These are phyloP conservation scores for Ceratothoa steindachneri DNA, from an alignment of 2,888 invertebrate species.

Conservation along the genomic window DNA sequence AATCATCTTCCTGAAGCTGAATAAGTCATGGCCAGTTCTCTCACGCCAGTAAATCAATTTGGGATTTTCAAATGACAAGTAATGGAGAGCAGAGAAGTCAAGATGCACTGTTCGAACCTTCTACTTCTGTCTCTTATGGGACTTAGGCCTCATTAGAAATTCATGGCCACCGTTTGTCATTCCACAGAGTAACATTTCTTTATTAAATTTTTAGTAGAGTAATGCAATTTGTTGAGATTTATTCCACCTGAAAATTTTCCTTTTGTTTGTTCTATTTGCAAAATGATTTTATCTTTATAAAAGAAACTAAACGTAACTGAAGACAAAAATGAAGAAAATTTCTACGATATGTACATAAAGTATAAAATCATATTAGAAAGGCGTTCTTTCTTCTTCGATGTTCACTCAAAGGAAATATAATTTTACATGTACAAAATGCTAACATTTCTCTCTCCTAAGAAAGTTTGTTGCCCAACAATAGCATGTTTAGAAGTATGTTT, in stretches of 20 bases:
- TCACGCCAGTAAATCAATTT: background rate
- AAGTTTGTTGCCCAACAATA: no score
- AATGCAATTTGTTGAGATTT: constrained; percentile 5
- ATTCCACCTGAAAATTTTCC: background rate
- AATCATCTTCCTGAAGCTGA: background rate
- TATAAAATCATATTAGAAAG: no score
- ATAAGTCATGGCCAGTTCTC: background rate
- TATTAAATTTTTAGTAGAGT: constrained; percentile 4
- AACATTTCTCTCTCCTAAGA: no score
- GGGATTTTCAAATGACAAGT: background rate
- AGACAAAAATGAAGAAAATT: no score
- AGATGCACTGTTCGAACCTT: background rate
- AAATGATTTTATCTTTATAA: no score
- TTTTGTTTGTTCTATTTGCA: no score
- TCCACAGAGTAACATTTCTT: background rate
- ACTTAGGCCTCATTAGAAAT: background rate
- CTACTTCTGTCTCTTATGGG: background rate
- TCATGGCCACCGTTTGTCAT: constrained; percentile 1
- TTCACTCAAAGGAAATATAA: no score
- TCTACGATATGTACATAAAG: no score
- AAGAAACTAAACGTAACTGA: no score
- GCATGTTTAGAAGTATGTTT: no score
- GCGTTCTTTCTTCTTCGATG: no score
- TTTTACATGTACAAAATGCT: no score
- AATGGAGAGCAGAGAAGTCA: background rate